Evolutionary conservation across 2,888 invertebrate species (phyloP), one percentile per base, ranked within the genome.

Genomic region (Orthonevra nobilis): DNA sequence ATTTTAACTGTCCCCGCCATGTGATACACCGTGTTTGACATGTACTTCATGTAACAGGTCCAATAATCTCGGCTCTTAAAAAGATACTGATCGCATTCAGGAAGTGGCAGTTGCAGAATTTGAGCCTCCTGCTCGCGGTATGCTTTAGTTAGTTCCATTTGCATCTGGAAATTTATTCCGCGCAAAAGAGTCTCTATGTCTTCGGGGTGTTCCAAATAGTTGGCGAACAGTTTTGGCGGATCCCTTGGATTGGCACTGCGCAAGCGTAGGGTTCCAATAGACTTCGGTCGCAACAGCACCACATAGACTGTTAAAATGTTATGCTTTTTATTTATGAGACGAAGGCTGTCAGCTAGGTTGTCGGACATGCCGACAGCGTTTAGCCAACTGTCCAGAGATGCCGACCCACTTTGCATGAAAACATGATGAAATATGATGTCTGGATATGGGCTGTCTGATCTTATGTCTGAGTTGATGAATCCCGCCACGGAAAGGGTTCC

Each of bases 1-100:
- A 94, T 93, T 84, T 93, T 92, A 68, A 92, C 92, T 0, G 94
- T 94, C 0, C 93, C 92, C 0, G 90, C 89, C 0, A 92, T 93
- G 85, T 94, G 93, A 83, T 92, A 94, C 46, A 92, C 91, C 0
- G 93, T 93, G 48, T 91, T 90, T 0, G 92, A 91, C 74, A 91
- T 89, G 83, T 93, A 93, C 12, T 92, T 89, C 81, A 90, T 88
- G 28, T 92, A 91, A 74, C 95, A 95, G 52, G 90, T 91, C 92
- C 93, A 93, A 84, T 94, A 95, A 0, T 82, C 84, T 12, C 83
- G 79, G 2, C 82, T 84, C 1, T 86, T 83, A 14, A 87, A 83
- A 5, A 83, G 50, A 2, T 84, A 82, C 6, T 83, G 58, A 2
- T 86, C 81, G 30, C 85, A 86, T 44, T 83, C 83, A 0, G 81